A percentile compares a stretch with the other conserved stretches of the same genome.
Evolutionary conservation across 1,140 invertebrate genomes (phyloP).

Genomic region (Papilio glaucus): DNA sequence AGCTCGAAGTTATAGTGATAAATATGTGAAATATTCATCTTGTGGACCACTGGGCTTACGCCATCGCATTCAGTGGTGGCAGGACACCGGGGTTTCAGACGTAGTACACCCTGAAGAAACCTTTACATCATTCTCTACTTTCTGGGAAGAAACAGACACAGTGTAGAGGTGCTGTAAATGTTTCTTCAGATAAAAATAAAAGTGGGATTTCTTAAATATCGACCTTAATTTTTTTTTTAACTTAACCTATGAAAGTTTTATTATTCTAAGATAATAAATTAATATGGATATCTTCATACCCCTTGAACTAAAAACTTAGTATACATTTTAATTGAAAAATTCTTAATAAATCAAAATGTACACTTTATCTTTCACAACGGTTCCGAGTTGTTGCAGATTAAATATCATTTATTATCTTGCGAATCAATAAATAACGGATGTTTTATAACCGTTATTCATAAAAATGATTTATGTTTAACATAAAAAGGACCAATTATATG

Average conservation of each 20-base stretch:
- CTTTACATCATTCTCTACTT: too few species aligned
- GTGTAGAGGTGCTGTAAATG: too few species aligned
- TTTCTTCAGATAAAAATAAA: too few species aligned
- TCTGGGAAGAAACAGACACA: too few species aligned
- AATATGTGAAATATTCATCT: background rate
- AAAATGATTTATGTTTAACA: conserved; percentile 7
- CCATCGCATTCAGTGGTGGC: too few species aligned
- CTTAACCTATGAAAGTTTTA: background rate
- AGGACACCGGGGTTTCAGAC: too few species aligned
- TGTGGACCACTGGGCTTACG: background rate
- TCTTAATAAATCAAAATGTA: conserved; percentile 2
- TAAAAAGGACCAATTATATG: background rate
- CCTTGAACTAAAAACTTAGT: background rate
- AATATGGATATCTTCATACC: background rate
- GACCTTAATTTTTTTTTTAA: too few species aligned
- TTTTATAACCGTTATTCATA: conserved; percentile 13
- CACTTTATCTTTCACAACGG: background rate
- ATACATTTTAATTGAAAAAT: background rate
- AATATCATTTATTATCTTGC: conserved; percentile 5
- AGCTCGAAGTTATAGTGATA: background rate
- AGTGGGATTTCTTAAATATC: too few species aligned
- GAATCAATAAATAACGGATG: conserved; percentile 11
- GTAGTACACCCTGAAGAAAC: too few species aligned
- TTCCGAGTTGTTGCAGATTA: conserved; percentile 12
- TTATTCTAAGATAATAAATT: background rate